Conservation (phyloP, 2,888 invertebrate genomes). For the Eristalis arbustorum region DNA sequence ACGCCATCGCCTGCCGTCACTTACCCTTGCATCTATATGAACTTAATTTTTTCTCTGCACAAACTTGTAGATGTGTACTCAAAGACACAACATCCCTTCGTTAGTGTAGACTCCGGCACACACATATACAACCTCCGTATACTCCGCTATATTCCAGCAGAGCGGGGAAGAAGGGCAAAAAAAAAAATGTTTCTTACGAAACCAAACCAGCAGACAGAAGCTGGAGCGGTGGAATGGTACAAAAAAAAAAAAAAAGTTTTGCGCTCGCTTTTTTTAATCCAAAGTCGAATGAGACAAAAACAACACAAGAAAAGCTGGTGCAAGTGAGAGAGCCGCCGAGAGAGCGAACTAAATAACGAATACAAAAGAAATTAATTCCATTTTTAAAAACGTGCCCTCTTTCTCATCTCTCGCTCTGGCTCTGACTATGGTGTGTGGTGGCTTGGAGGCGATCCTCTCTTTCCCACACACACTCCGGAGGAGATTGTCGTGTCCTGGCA, state of each 20-base stretch:
- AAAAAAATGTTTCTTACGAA: slow-evolving; percentile 65
- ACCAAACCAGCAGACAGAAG: slow-evolving; percentile 69
- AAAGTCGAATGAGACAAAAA: slow-evolving; percentile 60
- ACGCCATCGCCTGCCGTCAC: slow-evolving; percentile 31
- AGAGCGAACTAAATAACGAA: slow-evolving; percentile 74
- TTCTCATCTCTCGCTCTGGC: slow-evolving; percentile 62
- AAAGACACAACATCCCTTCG: slow-evolving; percentile 70
- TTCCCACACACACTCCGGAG: slow-evolving; percentile 31
- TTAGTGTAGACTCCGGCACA: slow-evolving; percentile 58
- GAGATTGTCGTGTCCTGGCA: slow-evolving; percentile 47
- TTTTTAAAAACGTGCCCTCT: slow-evolving; percentile 73
- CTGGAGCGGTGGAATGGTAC: slow-evolving; percentile 9
- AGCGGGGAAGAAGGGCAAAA: slow-evolving; percentile 22
- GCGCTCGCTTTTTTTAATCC: slow-evolving; percentile 58
- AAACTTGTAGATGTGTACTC: slow-evolving; percentile 70
- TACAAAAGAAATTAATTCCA: slow-evolving; percentile 80
- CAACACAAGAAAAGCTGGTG: slow-evolving; percentile 51
- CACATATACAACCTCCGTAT: neutral
- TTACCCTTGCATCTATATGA: slow-evolving; percentile 67
- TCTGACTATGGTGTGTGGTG: slow-evolving; percentile 63
- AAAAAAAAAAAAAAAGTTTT: slow-evolving; percentile 60
- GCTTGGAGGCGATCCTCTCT: slow-evolving; percentile 35
- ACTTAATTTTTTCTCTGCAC: slow-evolving; percentile 69
- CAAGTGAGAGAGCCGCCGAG: slow-evolving; percentile 48
- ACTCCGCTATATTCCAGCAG: neutral